These are phyloP conservation scores for Penaeus indicus DNA, from an alignment of 1,140 invertebrate genomes.

Conservation along the genomic window DNA sequence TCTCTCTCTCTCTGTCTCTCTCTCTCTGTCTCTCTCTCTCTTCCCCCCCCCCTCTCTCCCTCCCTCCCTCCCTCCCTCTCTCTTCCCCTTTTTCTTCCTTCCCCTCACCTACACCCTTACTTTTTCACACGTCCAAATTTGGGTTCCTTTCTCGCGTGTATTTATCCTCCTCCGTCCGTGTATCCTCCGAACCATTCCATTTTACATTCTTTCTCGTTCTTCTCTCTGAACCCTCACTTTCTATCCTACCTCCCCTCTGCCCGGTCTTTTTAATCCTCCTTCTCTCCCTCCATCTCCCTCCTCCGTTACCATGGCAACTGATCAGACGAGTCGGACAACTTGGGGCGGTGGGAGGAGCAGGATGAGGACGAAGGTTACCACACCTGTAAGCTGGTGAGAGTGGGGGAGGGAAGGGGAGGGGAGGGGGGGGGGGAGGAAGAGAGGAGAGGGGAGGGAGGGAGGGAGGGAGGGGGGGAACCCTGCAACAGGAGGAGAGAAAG, in stretches of 20 bases:
- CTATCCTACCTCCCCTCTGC: background rate
- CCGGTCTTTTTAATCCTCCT: background rate
- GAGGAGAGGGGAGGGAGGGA: background rate
- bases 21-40: too few relatives aligned
- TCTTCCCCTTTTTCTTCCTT: too few relatives aligned
- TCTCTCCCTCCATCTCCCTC: background rate
- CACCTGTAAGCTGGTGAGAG: background rate
- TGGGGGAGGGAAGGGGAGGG: background rate
- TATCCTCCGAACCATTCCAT: background rate
- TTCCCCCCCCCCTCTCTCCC: too few relatives aligned
- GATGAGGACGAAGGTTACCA: too few relatives aligned
- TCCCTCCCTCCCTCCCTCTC: too few relatives aligned
- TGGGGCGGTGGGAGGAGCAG: too few relatives aligned
- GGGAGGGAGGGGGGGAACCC: conserved; percentile 13
- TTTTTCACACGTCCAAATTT: too few relatives aligned
- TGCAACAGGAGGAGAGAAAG: background rate
- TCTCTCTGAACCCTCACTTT: background rate
- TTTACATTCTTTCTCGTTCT: background rate
- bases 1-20: too few relatives aligned
- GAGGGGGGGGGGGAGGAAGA: background rate
- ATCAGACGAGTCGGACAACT: too few relatives aligned
- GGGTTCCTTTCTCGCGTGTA: too few relatives aligned
- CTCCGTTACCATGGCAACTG: background rate
- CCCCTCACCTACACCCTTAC: too few relatives aligned
- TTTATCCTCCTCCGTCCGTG: too few relatives aligned